Conservation (phyloP, 2,113 vertebrate genomes). For the Tangachromis dhanisi region DNA sequence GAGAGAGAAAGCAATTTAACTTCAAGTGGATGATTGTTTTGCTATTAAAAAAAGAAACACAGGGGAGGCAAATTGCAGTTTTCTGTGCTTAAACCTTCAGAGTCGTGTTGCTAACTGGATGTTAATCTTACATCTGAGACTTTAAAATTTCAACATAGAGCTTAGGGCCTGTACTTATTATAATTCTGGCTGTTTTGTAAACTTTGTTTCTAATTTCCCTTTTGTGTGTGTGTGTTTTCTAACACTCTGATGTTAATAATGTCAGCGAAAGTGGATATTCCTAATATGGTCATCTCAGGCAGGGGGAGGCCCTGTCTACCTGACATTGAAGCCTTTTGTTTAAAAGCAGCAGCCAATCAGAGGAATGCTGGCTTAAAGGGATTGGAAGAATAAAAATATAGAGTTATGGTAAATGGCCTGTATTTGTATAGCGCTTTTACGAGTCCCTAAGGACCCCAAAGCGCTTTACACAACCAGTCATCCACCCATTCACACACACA, state of each 20-base stretch:
- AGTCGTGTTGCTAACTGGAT: not conserved
- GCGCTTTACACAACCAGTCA: not conserved
- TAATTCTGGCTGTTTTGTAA: not conserved
- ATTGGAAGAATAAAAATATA: not conserved
- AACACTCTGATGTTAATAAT: not conserved
- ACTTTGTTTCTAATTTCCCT: not conserved
- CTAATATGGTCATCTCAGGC: not conserved
- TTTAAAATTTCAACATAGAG: not conserved
- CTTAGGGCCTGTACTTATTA: not conserved
- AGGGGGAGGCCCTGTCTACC: accelerated
- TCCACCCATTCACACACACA: not conserved
- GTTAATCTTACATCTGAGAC: not conserved
- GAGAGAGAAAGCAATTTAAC: not conserved
- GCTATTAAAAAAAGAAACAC: not conserved
- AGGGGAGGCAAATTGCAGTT: not conserved
- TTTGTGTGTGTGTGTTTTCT: not conserved
- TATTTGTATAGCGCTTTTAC: not conserved
- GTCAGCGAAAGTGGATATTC: not conserved
- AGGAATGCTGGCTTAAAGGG: not conserved
- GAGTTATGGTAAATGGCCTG: not conserved
- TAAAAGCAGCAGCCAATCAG: not conserved
- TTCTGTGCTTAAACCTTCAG: not conserved
- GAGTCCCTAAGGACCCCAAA: not conserved
- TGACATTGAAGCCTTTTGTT: not conserved
- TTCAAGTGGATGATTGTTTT: not conserved